Conservation (phyloP, 2,113 vertebrate species). For the Jaculus jaculus region DNA sequence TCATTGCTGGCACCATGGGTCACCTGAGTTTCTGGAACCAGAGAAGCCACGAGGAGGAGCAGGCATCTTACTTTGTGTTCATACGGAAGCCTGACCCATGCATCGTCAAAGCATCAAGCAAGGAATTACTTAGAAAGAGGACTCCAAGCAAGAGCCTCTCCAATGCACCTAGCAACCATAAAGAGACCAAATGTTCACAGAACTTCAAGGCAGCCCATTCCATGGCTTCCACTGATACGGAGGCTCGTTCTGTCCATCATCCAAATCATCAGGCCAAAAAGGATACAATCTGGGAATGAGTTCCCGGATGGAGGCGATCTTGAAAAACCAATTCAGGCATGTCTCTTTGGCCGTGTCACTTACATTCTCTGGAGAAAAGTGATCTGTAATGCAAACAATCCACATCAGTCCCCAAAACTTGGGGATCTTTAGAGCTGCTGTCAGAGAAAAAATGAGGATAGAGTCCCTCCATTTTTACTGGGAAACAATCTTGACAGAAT, state of each 20-base stretch:
- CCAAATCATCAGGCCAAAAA: conserved; percentile 69
- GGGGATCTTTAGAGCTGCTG: not conserved
- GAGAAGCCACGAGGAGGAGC: not conserved
- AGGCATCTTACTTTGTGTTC: not conserved
- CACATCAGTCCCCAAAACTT: not conserved
- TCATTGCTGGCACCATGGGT: not conserved
- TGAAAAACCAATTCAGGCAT: conserved; percentile 99
- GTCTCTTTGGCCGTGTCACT: conserved; percentile 98
- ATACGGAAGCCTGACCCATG: not conserved
- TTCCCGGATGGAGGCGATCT: conserved; percentile 98
- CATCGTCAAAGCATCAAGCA: not conserved
- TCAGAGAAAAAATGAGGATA: not conserved
- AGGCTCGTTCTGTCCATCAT: not conserved
- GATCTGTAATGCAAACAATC: conserved; percentile 84
- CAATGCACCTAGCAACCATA: rapidly evolving
- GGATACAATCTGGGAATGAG: conserved; percentile 98
- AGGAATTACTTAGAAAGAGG: not conserved
- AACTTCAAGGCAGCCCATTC: not conserved
- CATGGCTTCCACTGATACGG: not conserved
- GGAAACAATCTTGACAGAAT: not conserved
- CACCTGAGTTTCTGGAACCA: not conserved
- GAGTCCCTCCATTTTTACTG: not conserved
- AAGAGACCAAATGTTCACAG: not conserved
- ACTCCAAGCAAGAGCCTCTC: not conserved
- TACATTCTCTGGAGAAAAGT: conserved; percentile 92